Evolutionary conservation across 2,888 invertebrate genomes (phyloP).

Genomic region (Dichetophora obliterata): DNA sequence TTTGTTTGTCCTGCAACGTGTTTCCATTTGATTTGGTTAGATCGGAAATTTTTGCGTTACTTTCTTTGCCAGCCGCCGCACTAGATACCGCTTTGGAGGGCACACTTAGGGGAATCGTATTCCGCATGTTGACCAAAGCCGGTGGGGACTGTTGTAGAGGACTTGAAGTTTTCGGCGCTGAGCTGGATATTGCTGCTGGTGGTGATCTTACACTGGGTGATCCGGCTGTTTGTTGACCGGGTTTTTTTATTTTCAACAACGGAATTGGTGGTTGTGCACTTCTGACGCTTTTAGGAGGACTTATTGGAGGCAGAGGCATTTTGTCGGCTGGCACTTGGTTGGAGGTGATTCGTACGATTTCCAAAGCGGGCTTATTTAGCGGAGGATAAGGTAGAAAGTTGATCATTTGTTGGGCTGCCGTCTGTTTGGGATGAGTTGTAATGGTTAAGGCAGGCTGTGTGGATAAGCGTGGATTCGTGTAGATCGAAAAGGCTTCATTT

Average conservation of each 20-base stretch:
- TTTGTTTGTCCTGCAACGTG: constrained; percentile 52
- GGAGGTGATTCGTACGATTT: constrained; percentile 62
- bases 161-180: background rate
- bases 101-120: constrained; percentile 48
- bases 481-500: constrained; percentile 49
- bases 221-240: constrained; percentile 49
- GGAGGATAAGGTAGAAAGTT: constrained; percentile 28
- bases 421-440: constrained; percentile 32
- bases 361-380: constrained; percentile 57
- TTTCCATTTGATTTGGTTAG: constrained; percentile 52
- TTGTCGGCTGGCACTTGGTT: constrained; percentile 46
- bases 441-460: constrained; percentile 25
- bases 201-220: constrained; percentile 1
- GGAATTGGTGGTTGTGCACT: constrained; percentile 73
- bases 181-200: background rate
- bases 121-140: constrained; percentile 63
- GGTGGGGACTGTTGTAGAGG: constrained; percentile 58
- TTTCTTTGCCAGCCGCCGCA: constrained; percentile 37
- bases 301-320: constrained; percentile 49
- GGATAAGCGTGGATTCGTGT: background rate
- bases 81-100: constrained; percentile 40
- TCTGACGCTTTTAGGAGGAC: constrained; percentile 52
- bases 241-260: constrained; percentile 71
- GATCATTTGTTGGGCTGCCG: constrained; percentile 34
- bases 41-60: constrained; percentile 38